Conservation (phyloP, 2,113 vertebrate species). For the Nerophis ophidion region DNA sequence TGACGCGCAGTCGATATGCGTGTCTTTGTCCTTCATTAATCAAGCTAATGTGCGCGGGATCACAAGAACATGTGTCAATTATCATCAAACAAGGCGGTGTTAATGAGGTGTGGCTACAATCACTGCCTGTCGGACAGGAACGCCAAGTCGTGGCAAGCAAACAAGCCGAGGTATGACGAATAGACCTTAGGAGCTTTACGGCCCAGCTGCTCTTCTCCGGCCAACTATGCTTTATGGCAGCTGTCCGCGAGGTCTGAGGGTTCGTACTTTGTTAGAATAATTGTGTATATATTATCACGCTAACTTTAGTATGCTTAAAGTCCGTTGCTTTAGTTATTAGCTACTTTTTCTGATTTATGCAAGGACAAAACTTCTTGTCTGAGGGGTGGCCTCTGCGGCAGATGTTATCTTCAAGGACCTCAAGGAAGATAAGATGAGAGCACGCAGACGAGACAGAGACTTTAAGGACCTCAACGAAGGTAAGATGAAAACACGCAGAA, state of each 20-base stretch:
- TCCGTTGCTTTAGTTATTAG: too few relatives aligned
- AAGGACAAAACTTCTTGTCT: too few relatives aligned
- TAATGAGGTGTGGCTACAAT: constrained; percentile 26
- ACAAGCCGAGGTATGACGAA: not conserved
- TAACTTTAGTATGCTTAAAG: too few relatives aligned
- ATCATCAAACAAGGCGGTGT: constrained; percentile 26
- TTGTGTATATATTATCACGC: too few relatives aligned
- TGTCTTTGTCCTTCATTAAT: constrained; percentile 59
- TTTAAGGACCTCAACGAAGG: too few relatives aligned
- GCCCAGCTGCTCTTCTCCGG: constrained; percentile 1
- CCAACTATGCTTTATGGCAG: not conserved
- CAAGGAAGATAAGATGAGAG: too few relatives aligned
- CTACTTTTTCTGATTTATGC: too few relatives aligned
- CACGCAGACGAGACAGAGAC: too few relatives aligned
- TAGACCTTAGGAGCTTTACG: not conserved
- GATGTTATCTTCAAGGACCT: too few relatives aligned
- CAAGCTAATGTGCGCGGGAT: constrained; percentile 48
- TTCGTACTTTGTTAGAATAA: constrained; percentile 9
- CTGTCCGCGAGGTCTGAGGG: not conserved
- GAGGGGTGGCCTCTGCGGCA: too few relatives aligned
- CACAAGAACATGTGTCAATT: constrained; percentile 55
- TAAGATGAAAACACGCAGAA: too few relatives aligned
- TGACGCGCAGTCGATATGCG: constrained; percentile 60
- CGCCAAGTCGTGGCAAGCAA: not conserved
- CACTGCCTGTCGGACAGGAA: not conserved